Base-by-base conservation (phyloP, 2,113 vertebrate genomes). In the Numida meleagris region DNA sequence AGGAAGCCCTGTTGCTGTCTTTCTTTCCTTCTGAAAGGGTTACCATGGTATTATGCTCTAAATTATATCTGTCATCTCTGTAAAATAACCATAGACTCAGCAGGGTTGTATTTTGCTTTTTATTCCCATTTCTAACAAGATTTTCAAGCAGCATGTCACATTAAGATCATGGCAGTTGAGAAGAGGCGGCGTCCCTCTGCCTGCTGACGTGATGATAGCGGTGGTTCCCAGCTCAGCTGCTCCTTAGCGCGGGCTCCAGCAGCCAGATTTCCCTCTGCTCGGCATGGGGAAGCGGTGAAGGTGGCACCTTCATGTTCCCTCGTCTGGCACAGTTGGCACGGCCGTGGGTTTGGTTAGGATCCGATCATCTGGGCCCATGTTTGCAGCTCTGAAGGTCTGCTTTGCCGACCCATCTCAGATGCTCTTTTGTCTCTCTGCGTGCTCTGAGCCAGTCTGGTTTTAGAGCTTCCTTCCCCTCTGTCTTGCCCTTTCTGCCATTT, bases 221-320 rank as follows among this genome's bases (percentile, higher is more conserved):
- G 68, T 9, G 38, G 50, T 43, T 63, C 10, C 33, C 53, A 25
- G 34, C 34, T 46, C 34, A 18, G 34, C 34, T 82, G 42, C 0
- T 1, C 29, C 38, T 66, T 33, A 6, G 0, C 3, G 1, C 0
- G 0, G 23, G 48, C n/a, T 45, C 43, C 5, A 25, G 45, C 1
- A 1, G 10, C 62, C 1, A 0, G 36, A 10, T 24, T 40, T 61
- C 21, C 3, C 0, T 0, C 25, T 75, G 31, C 71, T 62, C 16
- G 46, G 31, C 68, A n/a, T 0, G 0, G 50, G n/a, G 34, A 61
- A 59, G 5, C 20, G 34, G 17, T 51, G 25, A 25, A 27, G 50
- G 50, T 48, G 61, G 40, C 67, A 55, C 31, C 20, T n/a, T 33
- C 0, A 0, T 12, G 48, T 67, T 33, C 61, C 78, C 43, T 15